These are phyloP conservation scores for Neodon shergylaensis DNA, from an alignment of 2,113 vertebrate species.

Conservation along the genomic window DNA sequence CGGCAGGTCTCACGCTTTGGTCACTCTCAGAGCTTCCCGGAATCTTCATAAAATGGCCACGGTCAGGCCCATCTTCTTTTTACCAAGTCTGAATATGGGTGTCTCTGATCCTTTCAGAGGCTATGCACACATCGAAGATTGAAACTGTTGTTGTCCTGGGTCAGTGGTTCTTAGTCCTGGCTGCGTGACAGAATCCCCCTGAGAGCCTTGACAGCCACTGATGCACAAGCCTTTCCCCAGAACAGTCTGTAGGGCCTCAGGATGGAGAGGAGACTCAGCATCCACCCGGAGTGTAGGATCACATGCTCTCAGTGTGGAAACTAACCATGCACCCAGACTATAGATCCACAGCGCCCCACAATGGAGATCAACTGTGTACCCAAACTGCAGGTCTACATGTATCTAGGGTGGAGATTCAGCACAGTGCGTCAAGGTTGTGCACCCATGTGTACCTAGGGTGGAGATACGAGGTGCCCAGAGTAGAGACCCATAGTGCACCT, in stretches of 20 bases:
- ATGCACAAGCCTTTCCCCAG: background rate
- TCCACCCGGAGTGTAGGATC: background rate
- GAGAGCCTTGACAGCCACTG: background rate
- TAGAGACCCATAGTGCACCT: background rate
- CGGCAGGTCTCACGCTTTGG: background rate
- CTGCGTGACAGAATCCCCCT: background rate
- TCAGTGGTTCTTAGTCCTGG: background rate
- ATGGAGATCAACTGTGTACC: background rate
- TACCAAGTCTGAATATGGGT: background rate
- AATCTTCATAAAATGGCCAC: background rate
- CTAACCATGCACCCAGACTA: background rate
- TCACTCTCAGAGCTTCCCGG: background rate
- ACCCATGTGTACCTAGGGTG: background rate
- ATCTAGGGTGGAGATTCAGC: background rate
- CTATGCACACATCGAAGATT: background rate
- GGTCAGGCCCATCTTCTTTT: background rate
- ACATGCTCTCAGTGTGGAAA: background rate
- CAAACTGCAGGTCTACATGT: background rate
- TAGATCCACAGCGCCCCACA: background rate
- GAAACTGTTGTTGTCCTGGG: background rate
- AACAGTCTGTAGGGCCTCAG: background rate
- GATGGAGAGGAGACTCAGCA: background rate
- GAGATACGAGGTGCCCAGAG: background rate
- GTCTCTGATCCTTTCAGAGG: background rate
- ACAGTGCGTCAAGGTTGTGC: background rate